phyloP scores from a whole-genome alignment of 1,140 invertebrate genomes.

The Heliconius hermathena region DNA sequence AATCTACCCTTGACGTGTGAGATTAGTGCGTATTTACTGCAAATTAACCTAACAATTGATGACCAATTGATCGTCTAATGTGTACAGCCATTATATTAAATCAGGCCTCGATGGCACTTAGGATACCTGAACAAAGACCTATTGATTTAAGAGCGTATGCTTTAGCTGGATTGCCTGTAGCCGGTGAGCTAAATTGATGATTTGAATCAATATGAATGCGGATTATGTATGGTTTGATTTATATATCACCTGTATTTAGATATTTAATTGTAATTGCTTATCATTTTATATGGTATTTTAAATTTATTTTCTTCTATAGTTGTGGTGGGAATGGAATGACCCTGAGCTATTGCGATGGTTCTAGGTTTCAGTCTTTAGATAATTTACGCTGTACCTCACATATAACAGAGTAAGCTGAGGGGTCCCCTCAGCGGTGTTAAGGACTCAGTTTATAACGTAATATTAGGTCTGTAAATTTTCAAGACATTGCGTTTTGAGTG shows the following conservation, averaged over 20 bases:
- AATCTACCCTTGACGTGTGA: constrained; percentile 50
- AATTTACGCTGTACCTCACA: too few relatives aligned
- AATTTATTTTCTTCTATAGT: not conserved
- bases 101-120: constrained; percentile 57
- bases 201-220: constrained; percentile 36
- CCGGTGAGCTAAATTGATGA: constrained; percentile 46
- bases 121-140: constrained; percentile 72
- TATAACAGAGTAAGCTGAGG: too few relatives aligned
- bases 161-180: constrained; percentile 44
- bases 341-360: too few relatives aligned
- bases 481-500: too few relatives aligned
- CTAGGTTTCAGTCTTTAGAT: too few relatives aligned
- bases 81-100: constrained; percentile 76
- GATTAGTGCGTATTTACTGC: constrained; percentile 74
- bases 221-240: constrained; percentile 28
- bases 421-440: too few relatives aligned
- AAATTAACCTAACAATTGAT: constrained; percentile 77
- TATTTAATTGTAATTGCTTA: not conserved
- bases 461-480: too few relatives aligned
- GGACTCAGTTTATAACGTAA: too few relatives aligned
- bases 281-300: not conserved
- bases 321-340: too few relatives aligned
- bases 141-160: constrained; percentile 67
- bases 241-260: not conserved
- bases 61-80: constrained; percentile 78